Evolutionary conservation across 1,140 invertebrate genomes (phyloP).

Genomic region (Caerostris darwini): DNA sequence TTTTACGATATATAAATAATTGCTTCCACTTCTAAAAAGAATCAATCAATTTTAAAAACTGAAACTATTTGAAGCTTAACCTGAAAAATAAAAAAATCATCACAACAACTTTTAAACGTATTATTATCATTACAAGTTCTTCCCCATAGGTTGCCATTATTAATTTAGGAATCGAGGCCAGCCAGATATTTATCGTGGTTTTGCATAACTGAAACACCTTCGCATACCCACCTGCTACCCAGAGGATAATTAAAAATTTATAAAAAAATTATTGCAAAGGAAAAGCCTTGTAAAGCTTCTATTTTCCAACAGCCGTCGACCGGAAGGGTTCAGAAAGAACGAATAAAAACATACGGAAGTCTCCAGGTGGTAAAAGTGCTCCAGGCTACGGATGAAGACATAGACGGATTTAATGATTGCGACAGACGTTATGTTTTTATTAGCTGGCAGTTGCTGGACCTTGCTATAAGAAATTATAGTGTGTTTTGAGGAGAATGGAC

Average conservation of each 20-base stretch:
- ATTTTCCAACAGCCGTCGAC: neutral
- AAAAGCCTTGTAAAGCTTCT: neutral
- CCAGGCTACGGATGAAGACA: conserved; percentile 56
- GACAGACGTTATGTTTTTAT: conserved; percentile 40
- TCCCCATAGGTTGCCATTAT: neutral
- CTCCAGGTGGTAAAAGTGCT: conserved; percentile 46
- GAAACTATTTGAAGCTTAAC: no score
- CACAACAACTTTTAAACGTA: no score
- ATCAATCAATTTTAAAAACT: no score
- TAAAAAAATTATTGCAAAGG: neutral
- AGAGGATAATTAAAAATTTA: neutral
- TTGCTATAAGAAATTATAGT: neutral
- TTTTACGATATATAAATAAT: no score
- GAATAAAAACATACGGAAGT: conserved; percentile 20
- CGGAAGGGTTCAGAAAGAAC: conserved; percentile 43
- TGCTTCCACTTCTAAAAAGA: no score
- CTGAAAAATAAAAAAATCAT: no score
- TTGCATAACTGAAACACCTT: neutral
- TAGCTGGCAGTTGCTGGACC: neutral
- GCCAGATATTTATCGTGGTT: neutral
- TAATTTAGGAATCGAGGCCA: neutral
- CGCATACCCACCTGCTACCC: neutral
- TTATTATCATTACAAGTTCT: no score
- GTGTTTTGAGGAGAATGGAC: neutral
- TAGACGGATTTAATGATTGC: conserved; percentile 49